Conservation (phyloP, 2,113 vertebrate genomes). For the Chloroceryle aenea region DNA sequence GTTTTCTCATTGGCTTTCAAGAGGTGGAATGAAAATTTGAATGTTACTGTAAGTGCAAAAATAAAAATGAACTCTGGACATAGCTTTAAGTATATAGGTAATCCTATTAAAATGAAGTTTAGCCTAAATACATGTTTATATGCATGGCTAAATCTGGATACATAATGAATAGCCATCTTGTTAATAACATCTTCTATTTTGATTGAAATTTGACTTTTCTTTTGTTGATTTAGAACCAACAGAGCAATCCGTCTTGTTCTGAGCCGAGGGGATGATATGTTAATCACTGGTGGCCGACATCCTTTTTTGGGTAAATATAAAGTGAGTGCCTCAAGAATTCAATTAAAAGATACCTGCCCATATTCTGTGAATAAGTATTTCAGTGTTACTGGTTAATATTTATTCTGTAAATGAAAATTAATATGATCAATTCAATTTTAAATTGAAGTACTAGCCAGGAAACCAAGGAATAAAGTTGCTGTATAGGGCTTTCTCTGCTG, state of each 20-base stretch:
- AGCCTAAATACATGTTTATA: not conserved
- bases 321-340: constrained; percentile 71
- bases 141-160: not conserved
- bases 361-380: not conserved
- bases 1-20: not conserved
- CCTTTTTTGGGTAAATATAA: constrained; percentile 88
- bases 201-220: not conserved
- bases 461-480: not conserved
- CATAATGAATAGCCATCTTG: not conserved
- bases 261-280: constrained; percentile 89
- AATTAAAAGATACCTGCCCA: not conserved
- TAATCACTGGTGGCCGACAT: constrained; percentile 86
- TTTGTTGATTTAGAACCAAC: constrained; percentile 76
- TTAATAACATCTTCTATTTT: not conserved
- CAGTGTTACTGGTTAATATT: not conserved
- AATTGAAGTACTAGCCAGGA: not conserved
- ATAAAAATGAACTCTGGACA: not conserved
- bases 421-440: not conserved
- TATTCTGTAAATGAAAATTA: not conserved
- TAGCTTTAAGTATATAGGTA: not conserved
- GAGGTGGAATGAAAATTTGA: not conserved
- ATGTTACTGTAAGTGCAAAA: not conserved
- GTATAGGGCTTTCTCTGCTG: not conserved
- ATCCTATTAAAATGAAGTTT: not conserved
- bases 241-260: constrained; percentile 84